Conservation (phyloP, 2,113 vertebrate species). For the Egretta garzetta region DNA sequence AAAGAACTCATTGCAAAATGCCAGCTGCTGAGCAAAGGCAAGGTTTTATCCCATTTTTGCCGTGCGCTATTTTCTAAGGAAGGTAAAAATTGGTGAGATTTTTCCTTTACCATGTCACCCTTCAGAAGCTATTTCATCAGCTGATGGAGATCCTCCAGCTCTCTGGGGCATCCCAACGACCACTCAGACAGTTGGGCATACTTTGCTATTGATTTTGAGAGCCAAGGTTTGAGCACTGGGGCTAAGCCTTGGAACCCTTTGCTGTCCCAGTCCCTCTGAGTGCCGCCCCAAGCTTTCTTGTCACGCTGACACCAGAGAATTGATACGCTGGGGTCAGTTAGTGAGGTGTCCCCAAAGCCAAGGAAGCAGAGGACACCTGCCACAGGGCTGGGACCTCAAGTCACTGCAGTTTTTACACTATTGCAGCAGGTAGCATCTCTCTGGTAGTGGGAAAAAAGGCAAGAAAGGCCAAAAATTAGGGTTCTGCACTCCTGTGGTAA, state of each 20-base stretch:
- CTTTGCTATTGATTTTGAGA: background rate
- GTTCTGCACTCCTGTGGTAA: background rate
- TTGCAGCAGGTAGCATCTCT: background rate
- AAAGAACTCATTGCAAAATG: background rate
- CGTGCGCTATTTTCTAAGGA: background rate
- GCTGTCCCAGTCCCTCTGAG: background rate
- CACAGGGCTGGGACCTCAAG: background rate
- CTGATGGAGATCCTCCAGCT: background rate
- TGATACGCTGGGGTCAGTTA: background rate
- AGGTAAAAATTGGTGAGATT: background rate
- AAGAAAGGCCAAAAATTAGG: background rate
- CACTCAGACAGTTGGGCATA: background rate
- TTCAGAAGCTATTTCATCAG: background rate
- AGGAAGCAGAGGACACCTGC: background rate
- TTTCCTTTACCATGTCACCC: background rate
- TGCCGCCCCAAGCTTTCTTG: background rate
- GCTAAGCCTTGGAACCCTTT: background rate
- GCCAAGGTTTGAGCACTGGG: background rate
- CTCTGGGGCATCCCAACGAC: background rate
- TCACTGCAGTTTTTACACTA: background rate
- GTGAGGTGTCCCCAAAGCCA: background rate
- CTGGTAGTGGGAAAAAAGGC: background rate
- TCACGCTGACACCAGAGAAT: background rate
- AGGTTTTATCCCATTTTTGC: background rate
- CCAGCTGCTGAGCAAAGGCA: background rate